A percentile compares a stretch with the other conserved stretches of the same genome.
These are phyloP conservation scores for Turnix velox DNA, from an alignment of 2,113 vertebrate genomes.

Conservation along the genomic window DNA sequence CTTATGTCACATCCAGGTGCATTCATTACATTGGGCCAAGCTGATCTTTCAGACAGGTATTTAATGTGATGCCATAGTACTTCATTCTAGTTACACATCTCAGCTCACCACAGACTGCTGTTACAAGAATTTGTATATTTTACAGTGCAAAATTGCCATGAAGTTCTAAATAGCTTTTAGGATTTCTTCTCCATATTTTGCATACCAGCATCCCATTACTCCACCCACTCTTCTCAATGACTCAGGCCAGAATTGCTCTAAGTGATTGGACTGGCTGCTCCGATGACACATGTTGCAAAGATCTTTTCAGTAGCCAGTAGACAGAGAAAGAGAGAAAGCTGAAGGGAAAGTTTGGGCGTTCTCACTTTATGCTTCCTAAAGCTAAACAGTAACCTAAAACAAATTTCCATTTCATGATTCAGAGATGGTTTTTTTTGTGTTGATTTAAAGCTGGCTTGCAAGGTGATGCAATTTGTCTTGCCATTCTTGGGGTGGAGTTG, in stretches of 20 bases:
- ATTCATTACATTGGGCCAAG: not conserved
- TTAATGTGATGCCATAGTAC: not conserved
- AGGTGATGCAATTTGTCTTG: not conserved
- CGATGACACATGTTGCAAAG: not conserved
- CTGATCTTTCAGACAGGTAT: not conserved
- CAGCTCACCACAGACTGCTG: not conserved
- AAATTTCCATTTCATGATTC: not conserved
- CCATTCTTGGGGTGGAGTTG: not conserved
- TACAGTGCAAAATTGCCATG: not conserved
- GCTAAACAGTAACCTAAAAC: not conserved
- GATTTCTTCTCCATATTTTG: not conserved
- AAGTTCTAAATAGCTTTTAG: not conserved
- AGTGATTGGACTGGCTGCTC: not conserved
- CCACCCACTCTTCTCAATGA: not conserved
- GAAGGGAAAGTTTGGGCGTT: not conserved
- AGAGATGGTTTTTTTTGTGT: rapidly evolving
- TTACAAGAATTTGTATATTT: not conserved
- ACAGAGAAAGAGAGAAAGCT: not conserved
- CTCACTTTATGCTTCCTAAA: not conserved
- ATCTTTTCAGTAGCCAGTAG: not conserved
- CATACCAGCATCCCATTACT: not conserved
- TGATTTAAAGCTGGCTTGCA: not conserved
- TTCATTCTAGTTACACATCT: not conserved
- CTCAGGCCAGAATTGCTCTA: not conserved
- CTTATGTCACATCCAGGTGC: not conserved